Conservation (phyloP, 2,113 vertebrate species). For the Sialia sialis region DNA sequence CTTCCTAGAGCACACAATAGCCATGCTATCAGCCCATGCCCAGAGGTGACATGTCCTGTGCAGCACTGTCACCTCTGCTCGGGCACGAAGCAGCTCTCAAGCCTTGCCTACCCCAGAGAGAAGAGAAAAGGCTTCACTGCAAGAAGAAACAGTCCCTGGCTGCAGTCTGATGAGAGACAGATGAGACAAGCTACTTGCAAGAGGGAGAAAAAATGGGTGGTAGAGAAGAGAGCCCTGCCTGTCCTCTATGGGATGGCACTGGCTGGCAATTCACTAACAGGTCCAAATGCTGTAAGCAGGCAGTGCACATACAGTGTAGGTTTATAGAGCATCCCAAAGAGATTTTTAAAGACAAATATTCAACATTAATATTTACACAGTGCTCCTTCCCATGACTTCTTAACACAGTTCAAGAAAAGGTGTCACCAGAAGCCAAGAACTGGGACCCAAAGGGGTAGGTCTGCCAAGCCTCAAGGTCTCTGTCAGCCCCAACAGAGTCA, state of each 20-base stretch:
- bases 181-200: not conserved
- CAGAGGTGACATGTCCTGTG: not conserved
- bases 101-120: not conserved
- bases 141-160: not conserved
- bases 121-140: not conserved
- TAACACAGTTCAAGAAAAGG: not conserved
- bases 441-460: slow-evolving; percentile 24
- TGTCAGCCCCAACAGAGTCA: not conserved
- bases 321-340: not conserved
- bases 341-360: slow-evolving; percentile 19
- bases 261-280: not conserved
- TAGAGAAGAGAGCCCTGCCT: not conserved
- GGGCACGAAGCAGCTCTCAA: not conserved
- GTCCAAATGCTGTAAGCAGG: not conserved
- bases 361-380: slow-evolving; percentile 49
- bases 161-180: not conserved
- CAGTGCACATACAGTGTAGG: not conserved
- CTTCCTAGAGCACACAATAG: not conserved
- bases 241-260: not conserved
- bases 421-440: not conserved
- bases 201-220: not conserved
- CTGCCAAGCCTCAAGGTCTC: not conserved
- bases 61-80: not conserved
- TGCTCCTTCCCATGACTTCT: slow-evolving; percentile 31
- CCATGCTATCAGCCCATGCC: not conserved